phyloP scores from a whole-genome alignment of 2,797 vertebrate genomes.

The Alosa sapidissima region DNA sequence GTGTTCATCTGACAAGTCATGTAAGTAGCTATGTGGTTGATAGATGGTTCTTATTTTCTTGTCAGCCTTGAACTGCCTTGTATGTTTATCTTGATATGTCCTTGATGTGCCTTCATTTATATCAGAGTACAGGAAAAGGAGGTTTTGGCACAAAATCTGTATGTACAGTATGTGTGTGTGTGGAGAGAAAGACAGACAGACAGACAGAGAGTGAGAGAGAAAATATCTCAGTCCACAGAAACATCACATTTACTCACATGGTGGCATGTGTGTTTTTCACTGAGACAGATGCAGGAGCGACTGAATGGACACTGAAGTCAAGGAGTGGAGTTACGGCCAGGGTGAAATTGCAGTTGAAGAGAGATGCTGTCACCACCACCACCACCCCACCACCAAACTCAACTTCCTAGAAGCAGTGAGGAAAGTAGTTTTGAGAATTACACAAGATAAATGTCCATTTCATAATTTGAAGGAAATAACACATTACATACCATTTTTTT shows the following conservation, averaged over 20 bases:
- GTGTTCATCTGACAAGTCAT: constrained; percentile 66
- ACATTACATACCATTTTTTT: no score
- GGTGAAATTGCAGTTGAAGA: not conserved
- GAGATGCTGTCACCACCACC: no score
- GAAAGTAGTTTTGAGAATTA: not conserved
- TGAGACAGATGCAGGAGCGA: not conserved
- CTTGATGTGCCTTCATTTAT: constrained; percentile 70
- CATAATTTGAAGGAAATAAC: no score
- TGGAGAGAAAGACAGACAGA: not conserved
- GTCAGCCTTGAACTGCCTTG: constrained; percentile 68
- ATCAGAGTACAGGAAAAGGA: constrained; percentile 49
- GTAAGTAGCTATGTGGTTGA: constrained; percentile 69
- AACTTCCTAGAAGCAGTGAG: not conserved
- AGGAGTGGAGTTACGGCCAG: not conserved
- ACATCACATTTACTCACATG: not conserved
- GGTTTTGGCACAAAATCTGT: not conserved
- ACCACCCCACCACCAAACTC: not conserved
- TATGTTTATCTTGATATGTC: constrained; percentile 76
- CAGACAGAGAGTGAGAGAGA: constrained; percentile 32
- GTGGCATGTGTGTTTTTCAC: constrained; percentile 18
- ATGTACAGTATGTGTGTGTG: not conserved
- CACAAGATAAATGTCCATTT: no score
- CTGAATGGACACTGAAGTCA: not conserved
- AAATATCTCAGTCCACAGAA: constrained; percentile 25
- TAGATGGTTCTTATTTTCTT: constrained; percentile 79